Percentiles rank a stretch among this genome's conserved stretches.
Evolutionary conservation across 2,113 vertebrate genomes (phyloP).

Genomic region (Myrmecophaga tridactyla): DNA sequence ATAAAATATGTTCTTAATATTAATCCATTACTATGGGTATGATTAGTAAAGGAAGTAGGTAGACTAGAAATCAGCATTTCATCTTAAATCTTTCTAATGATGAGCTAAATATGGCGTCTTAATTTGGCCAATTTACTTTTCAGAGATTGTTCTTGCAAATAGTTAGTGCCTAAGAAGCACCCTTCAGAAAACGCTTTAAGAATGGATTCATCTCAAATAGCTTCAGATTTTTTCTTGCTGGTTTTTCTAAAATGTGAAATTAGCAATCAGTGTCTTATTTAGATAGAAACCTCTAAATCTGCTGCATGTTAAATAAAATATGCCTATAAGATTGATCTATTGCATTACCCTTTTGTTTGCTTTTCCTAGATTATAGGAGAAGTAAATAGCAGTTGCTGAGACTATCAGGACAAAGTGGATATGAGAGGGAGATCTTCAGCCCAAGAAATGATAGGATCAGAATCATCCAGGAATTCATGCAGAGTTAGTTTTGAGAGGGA

Average conservation of each 20-base stretch:
- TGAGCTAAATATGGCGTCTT: background rate
- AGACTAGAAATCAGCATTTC: background rate
- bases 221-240: conserved; percentile 10
- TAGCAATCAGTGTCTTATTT: background rate
- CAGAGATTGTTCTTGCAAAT: background rate
- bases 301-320: background rate
- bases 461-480: background rate
- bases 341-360: background rate
- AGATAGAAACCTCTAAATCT: background rate
- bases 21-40: too few species aligned
- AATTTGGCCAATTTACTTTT: background rate
- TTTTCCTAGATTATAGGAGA: background rate
- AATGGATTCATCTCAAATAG: background rate
- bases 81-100: background rate
- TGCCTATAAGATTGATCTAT: background rate
- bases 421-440: background rate
- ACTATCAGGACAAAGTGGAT: background rate
- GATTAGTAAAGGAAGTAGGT: background rate
- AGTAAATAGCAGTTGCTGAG: background rate
- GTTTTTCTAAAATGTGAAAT: background rate
- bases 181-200: background rate
- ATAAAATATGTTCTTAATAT: too few species aligned
- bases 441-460: background rate
- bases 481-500: conserved; percentile 5
- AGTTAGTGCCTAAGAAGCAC: too few species aligned